phyloP scores from a whole-genome alignment of 2,888 invertebrate genomes.

The Eristalinus sepulchralis region DNA sequence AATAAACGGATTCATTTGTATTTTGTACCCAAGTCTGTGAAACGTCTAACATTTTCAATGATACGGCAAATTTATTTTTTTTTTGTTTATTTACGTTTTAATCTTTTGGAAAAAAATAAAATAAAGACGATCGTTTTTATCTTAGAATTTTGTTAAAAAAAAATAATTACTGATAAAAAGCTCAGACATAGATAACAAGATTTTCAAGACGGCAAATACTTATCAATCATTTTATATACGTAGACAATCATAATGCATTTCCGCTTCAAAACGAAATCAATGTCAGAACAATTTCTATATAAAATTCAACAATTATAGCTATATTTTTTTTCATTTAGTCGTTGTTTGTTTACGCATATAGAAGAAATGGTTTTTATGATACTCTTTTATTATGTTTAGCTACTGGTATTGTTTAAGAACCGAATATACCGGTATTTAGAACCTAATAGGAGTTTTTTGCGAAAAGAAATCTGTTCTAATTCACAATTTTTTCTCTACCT shows the following conservation, averaged over 20 bases:
- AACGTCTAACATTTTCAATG: conserved; percentile 24
- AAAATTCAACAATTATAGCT: no score
- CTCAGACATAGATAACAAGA: background rate
- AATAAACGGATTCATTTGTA: conserved; percentile 14
- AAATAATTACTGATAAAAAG: background rate
- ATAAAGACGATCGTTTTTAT: background rate
- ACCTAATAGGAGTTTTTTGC: no score
- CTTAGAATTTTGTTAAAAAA: background rate
- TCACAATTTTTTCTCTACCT: no score
- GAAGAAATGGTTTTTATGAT: no score
- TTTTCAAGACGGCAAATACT: background rate
- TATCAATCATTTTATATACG: background rate
- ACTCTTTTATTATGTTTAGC: no score
- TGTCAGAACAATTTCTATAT: background rate
- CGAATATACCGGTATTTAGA: no score
- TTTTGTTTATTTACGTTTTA: conserved; percentile 4
- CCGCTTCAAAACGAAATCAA: background rate
- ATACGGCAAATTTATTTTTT: background rate
- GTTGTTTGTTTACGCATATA: no score
- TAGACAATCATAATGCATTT: background rate
- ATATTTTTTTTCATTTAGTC: no score
- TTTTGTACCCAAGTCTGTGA: conserved; percentile 30
- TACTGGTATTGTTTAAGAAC: no score
- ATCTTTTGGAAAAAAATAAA: background rate
- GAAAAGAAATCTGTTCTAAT: no score